Evolutionary conservation across 2,797 vertebrate genomes (phyloP).

Genomic region (Galagoides demidoff): DNA sequence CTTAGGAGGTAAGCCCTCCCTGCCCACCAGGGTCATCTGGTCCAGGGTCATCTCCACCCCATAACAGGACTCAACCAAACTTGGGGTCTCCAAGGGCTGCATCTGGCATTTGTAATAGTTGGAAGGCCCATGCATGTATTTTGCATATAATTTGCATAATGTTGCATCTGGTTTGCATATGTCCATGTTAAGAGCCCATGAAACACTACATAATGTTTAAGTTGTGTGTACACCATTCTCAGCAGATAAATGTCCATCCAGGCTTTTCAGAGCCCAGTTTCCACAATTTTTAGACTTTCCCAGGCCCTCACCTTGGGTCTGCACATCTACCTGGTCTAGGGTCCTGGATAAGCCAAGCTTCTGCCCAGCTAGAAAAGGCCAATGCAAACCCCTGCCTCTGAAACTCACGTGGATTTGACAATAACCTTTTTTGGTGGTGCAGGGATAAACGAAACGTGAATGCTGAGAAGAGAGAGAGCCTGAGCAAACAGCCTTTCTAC

Average conservation of each 20-base stretch:
- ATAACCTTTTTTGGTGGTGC: neutral
- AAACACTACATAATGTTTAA: neutral
- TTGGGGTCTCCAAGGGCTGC: conserved; percentile 42
- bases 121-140: conserved; percentile 33
- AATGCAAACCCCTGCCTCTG: neutral
- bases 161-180: conserved; percentile 79
- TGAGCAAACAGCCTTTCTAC: neutral
- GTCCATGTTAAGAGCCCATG: conserved; percentile 33
- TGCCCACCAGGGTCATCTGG: neutral
- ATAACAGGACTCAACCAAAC: conserved; percentile 22
- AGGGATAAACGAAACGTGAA: neutral
- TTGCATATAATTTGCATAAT: conserved; percentile 75
- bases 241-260: neutral
- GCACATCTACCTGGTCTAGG: neutral
- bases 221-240: conserved; percentile 47
- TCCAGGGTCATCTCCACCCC: neutral
- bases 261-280: neutral
- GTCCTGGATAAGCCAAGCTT: neutral
- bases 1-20: neutral
- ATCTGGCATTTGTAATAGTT: conserved; percentile 60
- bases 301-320: neutral
- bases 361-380: neutral
- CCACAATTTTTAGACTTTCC: neutral
- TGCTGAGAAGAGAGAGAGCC: neutral
- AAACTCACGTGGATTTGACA: neutral